These are phyloP conservation scores for Dasysyrphus albostriatus DNA, from an alignment of 2,888 invertebrate species.

Conservation along the genomic window DNA sequence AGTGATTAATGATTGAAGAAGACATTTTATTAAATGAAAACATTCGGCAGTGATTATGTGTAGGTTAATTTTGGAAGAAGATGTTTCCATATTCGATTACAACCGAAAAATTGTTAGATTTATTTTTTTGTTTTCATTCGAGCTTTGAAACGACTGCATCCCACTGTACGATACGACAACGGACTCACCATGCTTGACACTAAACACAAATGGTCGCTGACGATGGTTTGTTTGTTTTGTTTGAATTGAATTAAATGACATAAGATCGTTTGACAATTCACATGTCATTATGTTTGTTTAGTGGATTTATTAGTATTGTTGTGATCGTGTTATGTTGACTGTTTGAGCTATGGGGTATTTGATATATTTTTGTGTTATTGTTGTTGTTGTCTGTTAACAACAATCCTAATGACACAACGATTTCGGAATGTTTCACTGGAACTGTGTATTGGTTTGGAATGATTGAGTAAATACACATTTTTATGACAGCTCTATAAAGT, in stretches of 20 bases:
- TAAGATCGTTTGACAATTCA: conserved; percentile 71
- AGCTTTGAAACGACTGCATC: background rate
- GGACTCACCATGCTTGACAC: conserved; percentile 36
- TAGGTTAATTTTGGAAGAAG: no score
- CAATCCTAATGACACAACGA: conserved; percentile 25
- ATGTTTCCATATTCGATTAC: no score
- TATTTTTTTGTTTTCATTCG: background rate
- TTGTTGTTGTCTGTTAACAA: background rate
- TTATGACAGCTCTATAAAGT: conserved; percentile 7
- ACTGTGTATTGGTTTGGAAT: conserved; percentile 28
- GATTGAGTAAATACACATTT: conserved; percentile 31
- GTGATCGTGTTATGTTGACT: background rate
- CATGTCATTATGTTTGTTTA: conserved; percentile 69
- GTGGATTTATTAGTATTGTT: conserved; percentile 49
- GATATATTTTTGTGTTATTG: background rate
- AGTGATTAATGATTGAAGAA: no score
- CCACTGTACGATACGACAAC: background rate
- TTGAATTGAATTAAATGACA: conserved; percentile 46
- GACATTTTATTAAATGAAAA: no score
- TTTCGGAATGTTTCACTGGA: conserved; percentile 21
- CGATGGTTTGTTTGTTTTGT: conserved; percentile 54
- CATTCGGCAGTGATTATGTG: no score
- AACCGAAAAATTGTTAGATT: no score
- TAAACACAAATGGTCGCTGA: conserved; percentile 36
- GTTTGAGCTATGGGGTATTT: background rate